phyloP scores from a whole-genome alignment of 2,113 vertebrate genomes.

The Campylorhamphus procurvoides region DNA sequence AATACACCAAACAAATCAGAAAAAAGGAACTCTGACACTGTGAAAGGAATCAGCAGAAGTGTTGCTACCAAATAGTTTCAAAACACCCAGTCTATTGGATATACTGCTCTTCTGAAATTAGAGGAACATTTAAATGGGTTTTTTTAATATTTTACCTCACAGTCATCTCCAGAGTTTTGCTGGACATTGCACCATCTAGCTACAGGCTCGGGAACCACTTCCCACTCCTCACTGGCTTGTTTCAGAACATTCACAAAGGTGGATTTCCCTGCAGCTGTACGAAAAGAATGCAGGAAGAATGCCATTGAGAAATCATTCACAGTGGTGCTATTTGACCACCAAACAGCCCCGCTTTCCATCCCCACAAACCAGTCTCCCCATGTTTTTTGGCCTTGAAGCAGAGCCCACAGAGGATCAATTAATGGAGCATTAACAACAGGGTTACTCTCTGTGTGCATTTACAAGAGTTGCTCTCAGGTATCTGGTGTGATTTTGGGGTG shows the following conservation, averaged over 20 bases:
- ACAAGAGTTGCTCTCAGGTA: background rate
- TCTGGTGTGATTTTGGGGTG: background rate
- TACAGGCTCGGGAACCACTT: conserved; percentile 91
- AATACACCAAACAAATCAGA: background rate
- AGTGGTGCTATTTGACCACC: background rate
- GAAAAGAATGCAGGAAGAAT: background rate
- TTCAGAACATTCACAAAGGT: conserved; percentile 90
- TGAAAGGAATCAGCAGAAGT: fast-evolving
- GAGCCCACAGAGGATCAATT: background rate
- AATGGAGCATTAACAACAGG: background rate
- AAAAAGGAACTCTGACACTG: background rate
- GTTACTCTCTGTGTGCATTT: background rate
- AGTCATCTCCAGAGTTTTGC: conserved; percentile 79
- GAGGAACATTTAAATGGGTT: fast-evolving
- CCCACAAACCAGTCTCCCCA: background rate
- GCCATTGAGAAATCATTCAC: background rate
- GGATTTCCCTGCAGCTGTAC: conserved; percentile 89
- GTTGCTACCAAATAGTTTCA: background rate
- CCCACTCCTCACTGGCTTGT: conserved; percentile 84
- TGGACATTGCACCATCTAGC: conserved; percentile 96
- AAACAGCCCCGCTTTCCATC: background rate
- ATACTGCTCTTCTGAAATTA: background rate
- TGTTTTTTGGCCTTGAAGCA: fast-evolving
- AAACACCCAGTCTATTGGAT: background rate
- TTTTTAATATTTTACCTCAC: conserved; percentile 77